Percentiles rank a stretch among this genome's conserved stretches.
phyloP scores from a whole-genome alignment of 1,140 invertebrate genomes.

The Musca vetustissima region DNA sequence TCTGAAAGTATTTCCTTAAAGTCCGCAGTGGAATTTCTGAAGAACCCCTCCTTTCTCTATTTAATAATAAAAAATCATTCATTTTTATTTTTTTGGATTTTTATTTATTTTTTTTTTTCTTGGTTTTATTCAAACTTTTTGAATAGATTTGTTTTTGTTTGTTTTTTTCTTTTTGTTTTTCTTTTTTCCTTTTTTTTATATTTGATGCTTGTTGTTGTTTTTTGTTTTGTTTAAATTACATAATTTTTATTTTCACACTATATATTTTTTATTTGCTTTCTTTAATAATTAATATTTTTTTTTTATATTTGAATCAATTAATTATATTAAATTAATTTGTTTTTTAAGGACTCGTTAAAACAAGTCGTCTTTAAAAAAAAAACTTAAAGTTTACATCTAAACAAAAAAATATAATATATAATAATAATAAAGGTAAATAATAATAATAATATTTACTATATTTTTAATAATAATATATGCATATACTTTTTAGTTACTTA shows the following conservation, averaged over 20 bases:
- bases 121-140: constrained; percentile 10
- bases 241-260: constrained; percentile 15
- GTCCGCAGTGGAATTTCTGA: no score
- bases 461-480: constrained; percentile 31
- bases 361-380: constrained; percentile 19
- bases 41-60: no score
- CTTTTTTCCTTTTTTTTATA: not conserved
- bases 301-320: not conserved
- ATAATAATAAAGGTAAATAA: constrained; percentile 23
- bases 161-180: not conserved
- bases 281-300: constrained; percentile 1
- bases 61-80: not conserved
- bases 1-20: no score
- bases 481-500: constrained; percentile 27
- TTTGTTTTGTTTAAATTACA: constrained; percentile 6
- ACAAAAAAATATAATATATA: constrained; percentile 21
- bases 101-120: not conserved
- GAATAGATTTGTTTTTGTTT: constrained; percentile 1
- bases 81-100: not conserved
- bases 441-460: constrained; percentile 25
- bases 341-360: constrained; percentile 17
- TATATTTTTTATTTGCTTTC: constrained; percentile 14
- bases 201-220: constrained; percentile 15
- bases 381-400: constrained; percentile 25
- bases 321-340: constrained; percentile 11